Base-by-base conservation (phyloP, 2,888 invertebrate species). In the Fragum whitleyi region DNA sequence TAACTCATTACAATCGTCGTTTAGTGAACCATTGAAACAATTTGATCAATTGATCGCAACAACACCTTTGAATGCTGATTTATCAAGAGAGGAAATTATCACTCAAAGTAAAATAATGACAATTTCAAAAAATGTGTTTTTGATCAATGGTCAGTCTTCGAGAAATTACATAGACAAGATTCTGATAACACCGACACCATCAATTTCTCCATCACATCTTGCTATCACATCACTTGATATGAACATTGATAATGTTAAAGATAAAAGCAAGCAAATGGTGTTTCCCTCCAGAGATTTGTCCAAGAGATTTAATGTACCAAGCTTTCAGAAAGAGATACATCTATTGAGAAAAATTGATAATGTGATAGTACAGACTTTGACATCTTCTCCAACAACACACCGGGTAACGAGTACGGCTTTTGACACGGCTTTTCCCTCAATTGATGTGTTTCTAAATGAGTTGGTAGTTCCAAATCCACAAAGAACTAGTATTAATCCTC, bases 361-460 rank as follows among this genome's bases (percentile, higher is more conserved):
- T n/a, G 47, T 19, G 2, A 47, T 47, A 47, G 14, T 9, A 9
- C 47, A 47, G 14, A 47, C 47, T 2, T n/a, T 47, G n/a, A 47
- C 14, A 16, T 14, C 47, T 19, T 47, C 47, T 19, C 14, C 14
- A 9, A 3, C 14, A 47, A 9, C n/a, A 16, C 47, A 47, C 5
- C 14, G 3, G 2, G 5, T n/a, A 14, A n/a, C 19, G 19, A n/a
- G 14, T n/a, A 47, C 5, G 14, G n/a, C 3, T 9, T 5, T 47
- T 3, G 47, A 47, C 16, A 47, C 2, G 14, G n/a, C 2, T 14
- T 14, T 47, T 47, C 16, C 47, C 3, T 6, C 11, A 11, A 2
- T 32, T 23, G 39, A n/a, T 16, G 53, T 77, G 19, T 61, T 61
- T 53, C 28, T 80, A 51, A 77, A 71, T 28, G 81, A 81, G 59